These are phyloP conservation scores for Drosophila albomicans DNA, from an alignment of 1,140 invertebrate species.

Conservation along the genomic window DNA sequence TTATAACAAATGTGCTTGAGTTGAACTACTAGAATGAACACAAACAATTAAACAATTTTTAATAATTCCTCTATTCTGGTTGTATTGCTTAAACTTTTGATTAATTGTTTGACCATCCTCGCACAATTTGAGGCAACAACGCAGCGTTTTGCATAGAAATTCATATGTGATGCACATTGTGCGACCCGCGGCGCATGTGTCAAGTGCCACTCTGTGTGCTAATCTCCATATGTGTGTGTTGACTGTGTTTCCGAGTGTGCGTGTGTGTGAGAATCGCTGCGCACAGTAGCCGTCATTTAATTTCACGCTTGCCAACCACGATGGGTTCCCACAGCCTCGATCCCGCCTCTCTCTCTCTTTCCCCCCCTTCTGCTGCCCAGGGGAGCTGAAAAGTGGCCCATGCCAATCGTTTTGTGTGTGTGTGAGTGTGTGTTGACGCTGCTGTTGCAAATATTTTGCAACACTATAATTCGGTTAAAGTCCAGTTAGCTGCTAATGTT, in stretches of 20 bases:
- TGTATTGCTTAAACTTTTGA: too few species aligned
- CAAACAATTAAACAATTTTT: too few species aligned
- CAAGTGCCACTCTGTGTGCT: slow-evolving; percentile 25
- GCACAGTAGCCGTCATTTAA: slow-evolving; percentile 57
- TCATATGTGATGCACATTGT: slow-evolving; percentile 31
- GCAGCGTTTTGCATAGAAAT: slow-evolving; percentile 17
- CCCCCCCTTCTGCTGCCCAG: neutral
- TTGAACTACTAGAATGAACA: too few species aligned
- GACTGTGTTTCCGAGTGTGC: neutral
- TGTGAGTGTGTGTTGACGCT: slow-evolving; percentile 10
- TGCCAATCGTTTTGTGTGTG: slow-evolving; percentile 1
- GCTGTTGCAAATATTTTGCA: slow-evolving; percentile 47
- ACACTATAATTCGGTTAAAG: slow-evolving; percentile 58
- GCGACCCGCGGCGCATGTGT: slow-evolving; percentile 29
- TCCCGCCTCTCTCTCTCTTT: neutral
- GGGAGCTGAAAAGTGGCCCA: neutral
- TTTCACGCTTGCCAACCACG: slow-evolving; percentile 55
- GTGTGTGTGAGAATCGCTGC: slow-evolving; percentile 23
- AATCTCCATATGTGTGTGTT: slow-evolving; percentile 9
- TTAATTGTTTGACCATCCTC: neutral
- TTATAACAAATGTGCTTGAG: too few species aligned
- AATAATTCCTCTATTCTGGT: too few species aligned
- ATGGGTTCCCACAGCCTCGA: neutral
- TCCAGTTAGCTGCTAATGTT: slow-evolving; percentile 67
- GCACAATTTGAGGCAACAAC: neutral